These are phyloP conservation scores for Orius insidiosus DNA, from an alignment of 1,140 invertebrate genomes.

Conservation along the genomic window DNA sequence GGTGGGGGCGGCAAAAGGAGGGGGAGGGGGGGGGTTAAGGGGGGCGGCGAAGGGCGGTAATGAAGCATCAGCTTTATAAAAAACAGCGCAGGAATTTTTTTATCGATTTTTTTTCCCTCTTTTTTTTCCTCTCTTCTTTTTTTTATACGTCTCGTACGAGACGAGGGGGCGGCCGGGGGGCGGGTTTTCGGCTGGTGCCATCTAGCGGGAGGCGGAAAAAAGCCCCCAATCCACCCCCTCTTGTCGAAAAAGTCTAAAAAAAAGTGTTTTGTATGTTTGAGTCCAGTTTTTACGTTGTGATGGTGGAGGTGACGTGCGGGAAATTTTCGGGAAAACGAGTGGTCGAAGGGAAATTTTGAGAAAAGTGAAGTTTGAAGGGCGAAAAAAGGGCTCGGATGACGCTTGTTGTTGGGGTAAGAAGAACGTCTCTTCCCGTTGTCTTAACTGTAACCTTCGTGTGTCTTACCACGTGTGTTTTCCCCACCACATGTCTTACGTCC, in stretches of 20 bases:
- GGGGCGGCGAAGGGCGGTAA: slow-evolving; percentile 14
- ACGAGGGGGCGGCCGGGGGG: background rate
- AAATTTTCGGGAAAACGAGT: background rate
- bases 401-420: slow-evolving; percentile 4
- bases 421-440: too few relatives aligned
- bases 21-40: background rate
- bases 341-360: too few relatives aligned
- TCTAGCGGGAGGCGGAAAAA: slow-evolving; percentile 7
- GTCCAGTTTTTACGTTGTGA: too few relatives aligned
- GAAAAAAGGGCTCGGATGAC: background rate
- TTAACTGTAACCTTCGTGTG: too few relatives aligned
- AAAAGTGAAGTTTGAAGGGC: too few relatives aligned
- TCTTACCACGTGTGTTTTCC: slow-evolving; percentile 10
- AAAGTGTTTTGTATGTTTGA: slow-evolving; percentile 2
- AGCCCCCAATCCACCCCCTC: background rate
- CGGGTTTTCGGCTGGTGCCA: slow-evolving; percentile 2
- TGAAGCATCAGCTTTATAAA: slow-evolving; percentile 21
- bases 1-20: background rate
- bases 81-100: slow-evolving; percentile 23
- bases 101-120: slow-evolving; percentile 20
- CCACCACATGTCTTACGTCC: slow-evolving; percentile 1
- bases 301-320: slow-evolving; percentile 1
- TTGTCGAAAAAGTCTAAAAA: too few relatives aligned
- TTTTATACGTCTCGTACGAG: background rate
- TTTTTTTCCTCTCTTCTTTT: background rate